Evolutionary conservation across 2,888 invertebrate genomes (phyloP), one percentile per base, ranked within the genome.

Genomic region (Athalia cordata): DNA sequence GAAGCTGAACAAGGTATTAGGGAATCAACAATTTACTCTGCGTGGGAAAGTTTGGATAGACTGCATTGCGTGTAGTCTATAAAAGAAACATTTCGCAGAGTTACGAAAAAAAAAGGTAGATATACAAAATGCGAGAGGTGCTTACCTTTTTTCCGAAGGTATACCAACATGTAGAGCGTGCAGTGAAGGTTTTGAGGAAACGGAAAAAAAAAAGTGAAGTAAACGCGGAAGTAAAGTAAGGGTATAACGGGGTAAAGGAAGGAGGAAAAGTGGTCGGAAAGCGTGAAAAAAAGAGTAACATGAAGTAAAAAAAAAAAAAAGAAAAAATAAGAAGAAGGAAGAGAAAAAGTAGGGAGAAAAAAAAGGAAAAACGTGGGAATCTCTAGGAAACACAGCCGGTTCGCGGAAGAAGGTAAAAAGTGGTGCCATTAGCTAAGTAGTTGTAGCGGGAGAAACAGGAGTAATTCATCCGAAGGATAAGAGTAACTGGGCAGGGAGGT

Each of bases 391-490:
- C 62, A 59, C 75, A 62, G 49, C 62, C 50, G 50, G 62, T 45
- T 8, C 43, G 47, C 62, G 75, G 75, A 75, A 75, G 75, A 64
- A 75, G 75, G 75, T 75, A 75, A 75, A 75, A 75, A 75, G 66
- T 67, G 72, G 75, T 75, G 79, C 81, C 81, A 81, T 81, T 81
- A 80, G 81, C 80, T 70, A 75, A 78, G 79, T 76, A 79, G 75
- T 75, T 62, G 64, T 75, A 62, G 75, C 75, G 75, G 62, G 61
- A 62, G 70, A 75, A 68, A 78, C 72, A 59, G 65, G 77, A 68
- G 78, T 78, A 79, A 79, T 80, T 78, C 78, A 77, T 78, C 74
- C 74, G 77, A 59, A 50, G 77, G 75, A 78, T 79, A 67, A 72
- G 68, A 67, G 78, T 52, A 68, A 47, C 68, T 47, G 43, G 49